phyloP scores from a whole-genome alignment of 2,113 vertebrate species.

The Equus przewalskii region DNA sequence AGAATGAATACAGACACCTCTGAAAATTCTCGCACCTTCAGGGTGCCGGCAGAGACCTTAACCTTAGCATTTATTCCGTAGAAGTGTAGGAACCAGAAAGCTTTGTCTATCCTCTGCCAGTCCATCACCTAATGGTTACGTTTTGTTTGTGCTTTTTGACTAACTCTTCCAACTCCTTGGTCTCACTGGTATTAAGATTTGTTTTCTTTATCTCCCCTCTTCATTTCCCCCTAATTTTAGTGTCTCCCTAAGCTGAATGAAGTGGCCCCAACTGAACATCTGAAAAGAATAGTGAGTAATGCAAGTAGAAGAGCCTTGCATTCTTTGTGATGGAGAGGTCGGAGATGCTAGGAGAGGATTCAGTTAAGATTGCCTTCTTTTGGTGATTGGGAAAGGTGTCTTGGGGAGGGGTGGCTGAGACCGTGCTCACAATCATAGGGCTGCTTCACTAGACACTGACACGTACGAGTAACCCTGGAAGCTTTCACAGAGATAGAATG shows the following conservation, averaged over 20 bases:
- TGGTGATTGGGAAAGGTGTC: neutral
- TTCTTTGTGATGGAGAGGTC: neutral
- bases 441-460: neutral
- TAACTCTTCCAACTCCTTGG: neutral
- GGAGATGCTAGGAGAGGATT: neutral
- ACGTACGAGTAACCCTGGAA: neutral
- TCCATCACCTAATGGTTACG: slow-evolving; percentile 61
- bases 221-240: neutral
- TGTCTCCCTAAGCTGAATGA: neutral
- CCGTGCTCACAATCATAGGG: neutral
- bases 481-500: neutral
- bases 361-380: neutral
- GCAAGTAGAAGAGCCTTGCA: neutral
- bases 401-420: neutral
- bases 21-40: slow-evolving; percentile 76
- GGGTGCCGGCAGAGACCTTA: slow-evolving; percentile 59
- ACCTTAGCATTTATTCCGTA: slow-evolving; percentile 77
- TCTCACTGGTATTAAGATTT: slow-evolving; percentile 40
- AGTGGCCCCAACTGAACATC: neutral
- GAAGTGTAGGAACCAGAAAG: slow-evolving; percentile 56
- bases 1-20: slow-evolving; percentile 76
- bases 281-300: neutral
- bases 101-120: slow-evolving; percentile 62
- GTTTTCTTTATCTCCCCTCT: neutral
- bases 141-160: slow-evolving; percentile 63